A percentile compares a stretch with the other conserved stretches of the same genome.
Conservation (phyloP, 2,888 invertebrate species). For the Ennomos erosarius region DNA sequence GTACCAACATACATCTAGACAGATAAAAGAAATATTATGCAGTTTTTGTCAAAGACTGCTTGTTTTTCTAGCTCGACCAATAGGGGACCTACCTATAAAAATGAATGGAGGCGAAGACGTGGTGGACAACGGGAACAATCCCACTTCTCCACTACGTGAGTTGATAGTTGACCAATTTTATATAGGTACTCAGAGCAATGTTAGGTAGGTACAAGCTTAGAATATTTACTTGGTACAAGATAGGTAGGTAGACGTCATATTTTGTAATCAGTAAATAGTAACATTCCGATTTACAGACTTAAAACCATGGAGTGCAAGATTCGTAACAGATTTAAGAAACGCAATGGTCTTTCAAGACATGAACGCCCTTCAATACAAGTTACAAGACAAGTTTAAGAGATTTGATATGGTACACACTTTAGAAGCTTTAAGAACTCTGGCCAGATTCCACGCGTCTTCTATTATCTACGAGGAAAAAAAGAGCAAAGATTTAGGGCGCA, state of each 20-base stretch:
- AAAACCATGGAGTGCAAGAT: conserved; percentile 66
- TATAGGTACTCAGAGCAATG: no score
- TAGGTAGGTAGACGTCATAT: background rate
- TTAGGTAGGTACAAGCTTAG: no score
- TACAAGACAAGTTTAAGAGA: conserved; percentile 63
- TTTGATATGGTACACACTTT: conserved; percentile 78
- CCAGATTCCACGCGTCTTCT: conserved; percentile 80
- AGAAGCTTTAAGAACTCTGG: conserved; percentile 73
- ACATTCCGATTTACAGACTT: conserved; percentile 48
- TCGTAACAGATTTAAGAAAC: conserved; percentile 58
- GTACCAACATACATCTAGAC: no score
- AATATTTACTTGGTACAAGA: no score
- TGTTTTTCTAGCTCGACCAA: no score
- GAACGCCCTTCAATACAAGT: conserved; percentile 58
- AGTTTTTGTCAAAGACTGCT: no score
- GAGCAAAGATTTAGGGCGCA: conserved; percentile 53
- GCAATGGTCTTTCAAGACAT: conserved; percentile 77
- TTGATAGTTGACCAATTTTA: no score
- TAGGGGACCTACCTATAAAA: no score
- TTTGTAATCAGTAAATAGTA: background rate
- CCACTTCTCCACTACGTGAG: no score
- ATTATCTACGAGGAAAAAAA: conserved; percentile 79
- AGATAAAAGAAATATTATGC: no score
- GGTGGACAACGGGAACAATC: no score
- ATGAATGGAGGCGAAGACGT: no score